These are phyloP conservation scores for Chaetops frenatus DNA, from an alignment of 2,113 vertebrate genomes.

Conservation along the genomic window DNA sequence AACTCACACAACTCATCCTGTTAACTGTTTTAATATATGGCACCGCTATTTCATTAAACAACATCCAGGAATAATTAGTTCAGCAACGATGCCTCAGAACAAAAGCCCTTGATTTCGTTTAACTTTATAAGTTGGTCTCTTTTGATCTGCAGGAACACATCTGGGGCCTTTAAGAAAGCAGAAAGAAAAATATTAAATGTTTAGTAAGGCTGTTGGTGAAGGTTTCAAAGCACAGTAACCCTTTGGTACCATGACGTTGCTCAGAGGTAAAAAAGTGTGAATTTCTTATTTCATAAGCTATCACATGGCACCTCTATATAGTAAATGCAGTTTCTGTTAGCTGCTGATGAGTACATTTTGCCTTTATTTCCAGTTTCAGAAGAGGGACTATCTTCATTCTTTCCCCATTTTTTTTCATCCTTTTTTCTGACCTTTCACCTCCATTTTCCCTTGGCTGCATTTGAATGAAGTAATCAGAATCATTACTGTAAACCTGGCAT, in stretches of 20 bases:
- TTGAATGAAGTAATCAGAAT: too few species aligned
- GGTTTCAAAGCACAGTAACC: slow-evolving; percentile 67
- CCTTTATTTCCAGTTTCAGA: not conserved
- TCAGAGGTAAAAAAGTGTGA: not conserved
- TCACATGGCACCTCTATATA: not conserved
- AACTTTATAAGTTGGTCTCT: slow-evolving; percentile 77
- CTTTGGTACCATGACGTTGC: slow-evolving; percentile 63
- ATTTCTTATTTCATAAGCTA: not conserved
- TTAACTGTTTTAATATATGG: too few species aligned
- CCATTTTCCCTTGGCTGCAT: too few species aligned
- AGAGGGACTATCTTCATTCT: not conserved
- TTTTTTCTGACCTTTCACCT: too few species aligned
- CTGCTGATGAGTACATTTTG: not conserved
- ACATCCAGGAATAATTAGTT: too few species aligned
- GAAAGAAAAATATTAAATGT: slow-evolving; percentile 76
- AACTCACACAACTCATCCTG: slow-evolving; percentile 72
- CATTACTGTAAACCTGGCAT: not conserved
- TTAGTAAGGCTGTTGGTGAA: slow-evolving; percentile 58
- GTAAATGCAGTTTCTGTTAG: not conserved
- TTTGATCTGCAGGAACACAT: slow-evolving; percentile 81
- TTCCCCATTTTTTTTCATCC: too few species aligned
- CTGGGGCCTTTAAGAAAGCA: slow-evolving; percentile 79
- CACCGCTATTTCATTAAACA: too few species aligned
- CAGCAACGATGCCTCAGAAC: slow-evolving; percentile 78
- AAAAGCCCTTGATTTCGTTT: slow-evolving; percentile 79